phyloP scores from a whole-genome alignment of 2,797 vertebrate species.

The Rachycentron canadum region DNA sequence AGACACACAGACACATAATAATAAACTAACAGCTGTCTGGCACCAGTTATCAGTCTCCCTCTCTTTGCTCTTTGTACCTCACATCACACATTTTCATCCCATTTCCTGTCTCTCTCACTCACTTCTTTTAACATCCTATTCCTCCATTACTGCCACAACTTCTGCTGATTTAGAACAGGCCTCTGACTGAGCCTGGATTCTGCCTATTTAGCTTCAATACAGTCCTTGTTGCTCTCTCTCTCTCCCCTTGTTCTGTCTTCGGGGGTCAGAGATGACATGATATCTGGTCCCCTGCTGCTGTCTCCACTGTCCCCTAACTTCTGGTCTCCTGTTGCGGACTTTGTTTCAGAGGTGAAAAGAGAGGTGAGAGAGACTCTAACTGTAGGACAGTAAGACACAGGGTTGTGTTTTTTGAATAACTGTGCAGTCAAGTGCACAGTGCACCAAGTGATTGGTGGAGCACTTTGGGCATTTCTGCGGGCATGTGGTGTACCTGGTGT shows the following conservation, averaged over 20 bases:
- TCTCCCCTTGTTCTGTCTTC: slow-evolving; percentile 32
- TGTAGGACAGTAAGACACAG: slow-evolving; percentile 16
- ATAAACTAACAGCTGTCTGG: slow-evolving; percentile 56
- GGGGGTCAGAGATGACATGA: slow-evolving; percentile 52
- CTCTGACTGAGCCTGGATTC: slow-evolving; percentile 42
- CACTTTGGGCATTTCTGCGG: slow-evolving; percentile 29
- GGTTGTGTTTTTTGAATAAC: slow-evolving; percentile 36
- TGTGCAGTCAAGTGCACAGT: slow-evolving; percentile 29
- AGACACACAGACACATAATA: slow-evolving; percentile 36
- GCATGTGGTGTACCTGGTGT: slow-evolving; percentile 20
- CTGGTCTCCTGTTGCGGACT: slow-evolving; percentile 7
- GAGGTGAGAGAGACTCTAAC: slow-evolving; percentile 4
- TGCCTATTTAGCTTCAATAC: slow-evolving; percentile 28
- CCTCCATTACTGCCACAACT: slow-evolving; percentile 44
- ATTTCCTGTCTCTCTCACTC: slow-evolving; percentile 18
- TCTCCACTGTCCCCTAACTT: slow-evolving; percentile 34
- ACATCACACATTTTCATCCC: slow-evolving; percentile 51
- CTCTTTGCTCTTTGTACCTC: slow-evolving; percentile 55
- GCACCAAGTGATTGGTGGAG: background rate
- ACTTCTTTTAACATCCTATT: slow-evolving; percentile 16
- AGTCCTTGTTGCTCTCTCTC: slow-evolving; percentile 16
- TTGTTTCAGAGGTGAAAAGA: slow-evolving; percentile 25
- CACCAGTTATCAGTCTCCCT: slow-evolving; percentile 48
- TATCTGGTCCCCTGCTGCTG: slow-evolving; percentile 45
- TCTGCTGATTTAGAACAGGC: slow-evolving; percentile 59